phyloP scores from a whole-genome alignment of 2,113 vertebrate species.

The Trichomycterus rosablanca region DNA sequence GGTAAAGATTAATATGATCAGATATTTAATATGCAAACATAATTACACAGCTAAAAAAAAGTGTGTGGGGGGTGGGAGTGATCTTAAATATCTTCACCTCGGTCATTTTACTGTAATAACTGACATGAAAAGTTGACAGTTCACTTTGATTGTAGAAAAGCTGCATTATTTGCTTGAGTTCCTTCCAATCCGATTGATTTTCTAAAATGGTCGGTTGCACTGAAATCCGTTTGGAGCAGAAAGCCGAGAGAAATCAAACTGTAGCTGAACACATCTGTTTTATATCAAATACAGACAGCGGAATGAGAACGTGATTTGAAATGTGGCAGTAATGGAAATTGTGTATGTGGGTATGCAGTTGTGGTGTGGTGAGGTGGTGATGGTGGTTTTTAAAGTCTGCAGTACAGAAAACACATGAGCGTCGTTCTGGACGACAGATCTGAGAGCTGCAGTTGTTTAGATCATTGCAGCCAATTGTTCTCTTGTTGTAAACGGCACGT shows the following conservation, averaged over 20 bases:
- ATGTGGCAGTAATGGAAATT: background rate
- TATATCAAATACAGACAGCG: background rate
- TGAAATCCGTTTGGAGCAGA: background rate
- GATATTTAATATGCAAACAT: too few species aligned
- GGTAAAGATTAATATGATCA: too few species aligned
- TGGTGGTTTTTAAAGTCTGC: background rate
- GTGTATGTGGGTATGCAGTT: background rate
- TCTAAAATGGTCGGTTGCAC: background rate
- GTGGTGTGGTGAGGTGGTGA: background rate
- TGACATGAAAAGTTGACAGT: too few species aligned
- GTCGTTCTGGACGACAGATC: background rate
- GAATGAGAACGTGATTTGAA: background rate
- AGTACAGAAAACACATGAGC: background rate
- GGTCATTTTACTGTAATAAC: too few species aligned
- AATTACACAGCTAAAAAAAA: too few species aligned
- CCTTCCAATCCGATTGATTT: background rate
- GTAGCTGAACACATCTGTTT: conserved; percentile 6
- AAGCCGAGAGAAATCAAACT: too few species aligned
- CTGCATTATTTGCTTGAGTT: background rate
- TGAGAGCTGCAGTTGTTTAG: too few species aligned
- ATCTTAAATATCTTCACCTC: too few species aligned
- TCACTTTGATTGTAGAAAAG: background rate
- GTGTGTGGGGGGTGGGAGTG: too few species aligned
- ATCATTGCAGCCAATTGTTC: too few species aligned
- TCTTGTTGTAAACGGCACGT: too few species aligned